Evolutionary conservation across 2,888 invertebrate genomes (phyloP), one percentile per base, ranked within the genome.

Genomic region (Alentia gelatinosa): DNA sequence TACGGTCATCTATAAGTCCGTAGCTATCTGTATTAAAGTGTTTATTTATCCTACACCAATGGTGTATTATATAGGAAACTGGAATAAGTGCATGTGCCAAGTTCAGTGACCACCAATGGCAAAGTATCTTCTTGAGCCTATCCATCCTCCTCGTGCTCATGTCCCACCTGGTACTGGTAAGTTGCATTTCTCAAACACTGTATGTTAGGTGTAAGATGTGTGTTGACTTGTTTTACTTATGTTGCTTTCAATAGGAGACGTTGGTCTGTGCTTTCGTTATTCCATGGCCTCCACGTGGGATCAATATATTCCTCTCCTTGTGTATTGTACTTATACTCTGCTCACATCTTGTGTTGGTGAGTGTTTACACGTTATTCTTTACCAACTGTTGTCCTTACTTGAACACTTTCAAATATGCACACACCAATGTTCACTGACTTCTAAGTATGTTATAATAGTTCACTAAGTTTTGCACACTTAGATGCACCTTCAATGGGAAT

Each of bases 251-350:
- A 35, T 93, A 96, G 96, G 94, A 95, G 23, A 96, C 96, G 4
- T 92, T 96, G 47, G 92, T 96, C 33, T 94, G 95, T 94, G 95
- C 96, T 74, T 95, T 96, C 92, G 93, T 94, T 12, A 95, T 94
- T 79, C 95, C 95, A 5, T 94, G 94, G 93, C 94, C 94, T 12
- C 94, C 94, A 33, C 94, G 93, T 92, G 95, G 94, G 35, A 93
- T 96, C 83, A 96, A 96, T 93, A 94, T 96, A 5, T 96, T 95
- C 93, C 96, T 96, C 93, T 95, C 96, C 33, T 92, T 96, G 90
- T 95, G 96, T 47, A 96, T 96, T 86, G 93, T 94, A 15, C 93
- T 96, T 68, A 95, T 96, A 50, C 95, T 95, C 92, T 93, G 93
- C 26, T 95, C 96, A 91, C 96, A 96, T 93, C 92, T 96, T 35